Percentiles rank a stretch among this genome's conserved stretches.
Evolutionary conservation across 2,888 invertebrate species (phyloP).

Genomic region (Matsumyia berberina): DNA sequence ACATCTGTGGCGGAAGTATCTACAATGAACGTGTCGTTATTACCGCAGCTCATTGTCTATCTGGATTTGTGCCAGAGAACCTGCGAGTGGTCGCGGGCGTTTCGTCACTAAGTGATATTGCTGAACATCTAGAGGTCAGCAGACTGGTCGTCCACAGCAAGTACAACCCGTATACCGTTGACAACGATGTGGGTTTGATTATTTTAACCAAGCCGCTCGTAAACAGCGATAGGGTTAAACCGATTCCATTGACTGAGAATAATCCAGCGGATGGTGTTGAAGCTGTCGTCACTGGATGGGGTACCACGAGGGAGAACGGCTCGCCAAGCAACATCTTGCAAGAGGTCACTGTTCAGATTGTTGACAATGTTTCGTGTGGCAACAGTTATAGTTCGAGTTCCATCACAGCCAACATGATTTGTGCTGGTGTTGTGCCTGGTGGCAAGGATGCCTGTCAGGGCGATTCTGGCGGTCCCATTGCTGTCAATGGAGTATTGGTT

Average conservation of each 20-base stretch:
- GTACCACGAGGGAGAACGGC: constrained; percentile 78
- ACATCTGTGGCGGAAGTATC: constrained; percentile 46
- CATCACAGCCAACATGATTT: constrained; percentile 81
- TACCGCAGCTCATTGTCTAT: constrained; percentile 77
- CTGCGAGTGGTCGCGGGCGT: constrained; percentile 80
- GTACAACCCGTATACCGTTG: constrained; percentile 82
- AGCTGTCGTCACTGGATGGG: constrained; percentile 82
- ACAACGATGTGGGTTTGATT: constrained; percentile 86
- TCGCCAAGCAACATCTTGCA: constrained; percentile 82
- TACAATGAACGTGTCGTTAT: constrained; percentile 14
- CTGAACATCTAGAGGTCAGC: constrained; percentile 78
- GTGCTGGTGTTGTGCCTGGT: constrained; percentile 79
- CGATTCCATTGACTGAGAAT: constrained; percentile 81
- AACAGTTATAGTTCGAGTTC: constrained; percentile 39
- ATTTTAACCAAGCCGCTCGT: constrained; percentile 84
- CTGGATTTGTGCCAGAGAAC: constrained; percentile 79
- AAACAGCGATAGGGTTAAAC: constrained; percentile 83
- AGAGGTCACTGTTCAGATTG: constrained; percentile 85
- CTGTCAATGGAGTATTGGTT: constrained; percentile 78
- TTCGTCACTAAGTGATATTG: constrained; percentile 77
- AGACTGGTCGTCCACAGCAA: constrained; percentile 63
- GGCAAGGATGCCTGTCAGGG: constrained; percentile 81
- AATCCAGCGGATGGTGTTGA: constrained; percentile 77
- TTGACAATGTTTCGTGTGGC: constrained; percentile 84
- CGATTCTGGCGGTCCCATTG: constrained; percentile 82